Base-by-base conservation (phyloP, 2,888 invertebrate species). In the Chaitophorus viminalis region DNA sequence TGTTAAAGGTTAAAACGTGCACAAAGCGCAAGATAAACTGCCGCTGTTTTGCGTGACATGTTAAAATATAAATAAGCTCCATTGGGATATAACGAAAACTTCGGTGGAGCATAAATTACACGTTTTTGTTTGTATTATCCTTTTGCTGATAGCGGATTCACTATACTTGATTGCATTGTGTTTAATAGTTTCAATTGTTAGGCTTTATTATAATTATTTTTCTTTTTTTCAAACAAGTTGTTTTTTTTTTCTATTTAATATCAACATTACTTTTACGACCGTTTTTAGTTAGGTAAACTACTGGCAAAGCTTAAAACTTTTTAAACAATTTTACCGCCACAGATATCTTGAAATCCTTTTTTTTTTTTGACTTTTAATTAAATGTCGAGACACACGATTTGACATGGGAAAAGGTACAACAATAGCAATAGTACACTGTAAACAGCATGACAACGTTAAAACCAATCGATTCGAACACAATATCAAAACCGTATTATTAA, bases 1-100 rank as follows among this genome's bases (percentile, higher is more conserved):
- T 87, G 87, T 87, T 87, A 79, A 81, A 87, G 79, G 79, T 86
- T 86, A 86, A 86, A 86, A 86, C 86, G 86, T 79, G 79, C 79
- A 86, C 60, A 74, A 87, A 87, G 79, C 87, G 60, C 87, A 75
- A 87, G 87, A 87, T 87, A 81, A 87, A 87, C 87, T 87, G 87
- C 79, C 65, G 60, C 87, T 54, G 86, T 86, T 86, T 75, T 75
- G 79, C 78, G 79, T 81, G 79, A 87, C 81, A 65, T 39, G 87
- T 87, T 74, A 74, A 87, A 87, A 87, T 87, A 79, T 81, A 87
- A 79, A 81, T 87, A 87, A 81, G 87, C 87, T 87, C 79, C 87
- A 75, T 87, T 70, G 87, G 87, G 79, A 86, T 87, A 72, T 79
- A 54, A 87, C 72, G 79, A 79, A 87, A 87, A 87, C 86, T 87